These are phyloP conservation scores for Nephrotoma guestfalica DNA, from an alignment of 2,888 invertebrate genomes.

Conservation along the genomic window DNA sequence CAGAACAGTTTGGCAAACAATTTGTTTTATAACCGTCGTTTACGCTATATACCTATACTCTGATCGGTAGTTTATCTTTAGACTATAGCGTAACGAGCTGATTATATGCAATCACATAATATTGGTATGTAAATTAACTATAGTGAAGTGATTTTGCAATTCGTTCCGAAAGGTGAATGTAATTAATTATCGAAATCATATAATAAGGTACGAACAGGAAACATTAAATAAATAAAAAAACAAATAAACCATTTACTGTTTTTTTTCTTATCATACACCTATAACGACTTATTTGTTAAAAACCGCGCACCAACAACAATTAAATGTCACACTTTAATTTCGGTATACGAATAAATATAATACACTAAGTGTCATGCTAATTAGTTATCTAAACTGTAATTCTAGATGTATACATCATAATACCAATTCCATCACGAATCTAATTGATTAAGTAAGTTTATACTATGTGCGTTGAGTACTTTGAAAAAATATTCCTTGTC, in stretches of 20 bases:
- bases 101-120: background rate
- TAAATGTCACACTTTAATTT: background rate
- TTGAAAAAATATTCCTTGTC: background rate
- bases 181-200: background rate
- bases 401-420: background rate
- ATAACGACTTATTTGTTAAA: background rate
- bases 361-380: background rate
- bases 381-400: background rate
- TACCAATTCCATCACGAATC: background rate
- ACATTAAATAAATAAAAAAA: background rate
- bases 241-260: background rate
- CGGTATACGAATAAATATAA: background rate
- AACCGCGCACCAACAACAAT: background rate
- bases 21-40: background rate
- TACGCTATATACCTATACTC: background rate
- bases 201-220: background rate
- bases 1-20: background rate
- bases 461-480: background rate
- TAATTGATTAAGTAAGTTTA: background rate
- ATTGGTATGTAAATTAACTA: background rate
- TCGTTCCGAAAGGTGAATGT: background rate
- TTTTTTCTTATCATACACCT: background rate
- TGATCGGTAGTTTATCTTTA: background rate
- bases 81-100: background rate
- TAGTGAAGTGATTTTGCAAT: background rate